Percentiles rank a stretch among this genome's conserved stretches.
phyloP scores from a whole-genome alignment of 2,888 invertebrate species.

The Apodemia zela region DNA sequence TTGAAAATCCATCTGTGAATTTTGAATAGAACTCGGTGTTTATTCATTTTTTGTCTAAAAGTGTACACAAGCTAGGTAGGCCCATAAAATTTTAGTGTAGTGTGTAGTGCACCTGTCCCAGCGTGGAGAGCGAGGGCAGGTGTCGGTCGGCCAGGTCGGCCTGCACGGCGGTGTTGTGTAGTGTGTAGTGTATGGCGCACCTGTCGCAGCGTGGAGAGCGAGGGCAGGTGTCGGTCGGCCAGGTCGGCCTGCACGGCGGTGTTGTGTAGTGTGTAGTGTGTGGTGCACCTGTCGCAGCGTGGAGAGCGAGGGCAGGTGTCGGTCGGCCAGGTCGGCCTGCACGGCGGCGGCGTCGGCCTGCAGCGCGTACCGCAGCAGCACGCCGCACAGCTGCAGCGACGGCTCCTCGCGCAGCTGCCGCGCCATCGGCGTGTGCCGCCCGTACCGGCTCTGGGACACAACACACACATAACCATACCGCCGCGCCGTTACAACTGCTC shows the following conservation, averaged over 20 bases:
- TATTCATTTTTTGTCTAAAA: too few species aligned
- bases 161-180: conserved; percentile 83
- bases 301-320: conserved; percentile 92
- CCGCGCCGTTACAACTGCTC: too few species aligned
- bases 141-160: conserved; percentile 90
- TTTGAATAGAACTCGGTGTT: too few species aligned
- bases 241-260: conserved; percentile 91
- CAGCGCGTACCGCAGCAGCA: conserved; percentile 91
- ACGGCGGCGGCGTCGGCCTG: conserved; percentile 88
- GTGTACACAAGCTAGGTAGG: too few species aligned
- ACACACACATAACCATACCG: conserved; percentile 42
- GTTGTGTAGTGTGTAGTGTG: not conserved
- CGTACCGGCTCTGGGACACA: conserved; percentile 89
- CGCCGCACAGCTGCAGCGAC: conserved; percentile 94
- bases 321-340: conserved; percentile 90
- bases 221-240: conserved; percentile 90
- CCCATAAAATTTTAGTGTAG: too few species aligned
- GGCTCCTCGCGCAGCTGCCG: conserved; percentile 97
- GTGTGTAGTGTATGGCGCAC: conserved; percentile 50
- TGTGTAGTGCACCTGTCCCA: conserved; percentile 84
- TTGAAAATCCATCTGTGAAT: too few species aligned
- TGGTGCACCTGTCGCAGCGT: conserved; percentile 88
- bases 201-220: conserved; percentile 92
- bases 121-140: conserved; percentile 91
- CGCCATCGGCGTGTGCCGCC: conserved; percentile 91